A percentile compares a stretch with the other conserved stretches of the same genome.
Evolutionary conservation across 2,888 invertebrate species (phyloP).

Genomic region (Cataglyphis altisquamis): DNA sequence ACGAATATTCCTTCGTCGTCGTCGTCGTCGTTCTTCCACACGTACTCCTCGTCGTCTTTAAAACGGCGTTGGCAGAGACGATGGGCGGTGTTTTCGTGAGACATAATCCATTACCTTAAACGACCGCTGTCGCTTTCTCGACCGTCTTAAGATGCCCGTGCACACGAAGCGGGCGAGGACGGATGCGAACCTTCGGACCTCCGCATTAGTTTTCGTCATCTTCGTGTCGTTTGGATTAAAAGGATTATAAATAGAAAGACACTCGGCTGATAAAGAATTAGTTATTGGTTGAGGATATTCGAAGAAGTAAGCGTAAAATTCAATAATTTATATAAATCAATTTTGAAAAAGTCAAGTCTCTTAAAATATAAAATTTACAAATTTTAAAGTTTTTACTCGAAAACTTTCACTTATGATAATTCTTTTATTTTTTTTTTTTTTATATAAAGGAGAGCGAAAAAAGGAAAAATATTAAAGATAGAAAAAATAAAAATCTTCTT

Average conservation of each 20-base stretch:
- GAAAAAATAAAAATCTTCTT: background rate
- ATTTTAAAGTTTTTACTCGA: background rate
- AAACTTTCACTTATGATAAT: background rate
- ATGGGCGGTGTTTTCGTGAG: conserved; percentile 58
- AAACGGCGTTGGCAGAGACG: conserved; percentile 46
- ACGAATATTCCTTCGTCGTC: conserved; percentile 56
- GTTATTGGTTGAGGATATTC: background rate
- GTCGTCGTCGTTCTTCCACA: conserved; percentile 14
- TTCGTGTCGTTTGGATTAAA: conserved; percentile 24
- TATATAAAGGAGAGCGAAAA: background rate
- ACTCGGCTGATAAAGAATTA: background rate
- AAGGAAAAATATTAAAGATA: background rate
- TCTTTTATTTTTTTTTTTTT: background rate
- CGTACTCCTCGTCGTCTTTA: conserved; percentile 42
- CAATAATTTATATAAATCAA: background rate
- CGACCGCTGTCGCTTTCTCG: conserved; percentile 63
- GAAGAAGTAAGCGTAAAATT: background rate
- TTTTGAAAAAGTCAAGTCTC: too few species aligned
- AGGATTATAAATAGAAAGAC: conserved; percentile 20
- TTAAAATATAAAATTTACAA: background rate
- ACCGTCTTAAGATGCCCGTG: conserved; percentile 51
- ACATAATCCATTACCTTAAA: conserved; percentile 72
- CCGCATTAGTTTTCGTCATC: conserved; percentile 34
- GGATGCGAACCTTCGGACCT: conserved; percentile 29
- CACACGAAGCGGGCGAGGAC: conserved; percentile 17